Evolutionary conservation across 2,888 invertebrate genomes (phyloP).

Genomic region (Meghimatium bilineatum): DNA sequence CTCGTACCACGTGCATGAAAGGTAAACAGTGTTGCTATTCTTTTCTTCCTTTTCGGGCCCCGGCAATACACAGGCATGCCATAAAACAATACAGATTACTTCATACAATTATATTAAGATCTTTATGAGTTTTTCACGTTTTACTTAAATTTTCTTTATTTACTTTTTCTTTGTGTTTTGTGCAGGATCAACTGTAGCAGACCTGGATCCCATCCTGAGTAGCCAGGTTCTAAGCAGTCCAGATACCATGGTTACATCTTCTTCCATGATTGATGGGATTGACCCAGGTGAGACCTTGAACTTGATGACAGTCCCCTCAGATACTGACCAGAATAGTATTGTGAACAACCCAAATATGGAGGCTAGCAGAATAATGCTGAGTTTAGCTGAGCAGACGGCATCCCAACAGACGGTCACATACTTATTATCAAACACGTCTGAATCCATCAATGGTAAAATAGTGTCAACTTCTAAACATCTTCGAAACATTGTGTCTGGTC

Average conservation of each 20-base stretch:
- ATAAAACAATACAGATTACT: too few relatives aligned
- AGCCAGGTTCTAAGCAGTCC: slow-evolving; percentile 20
- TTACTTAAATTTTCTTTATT: not conserved
- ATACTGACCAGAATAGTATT: not conserved
- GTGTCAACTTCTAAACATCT: slow-evolving; percentile 2
- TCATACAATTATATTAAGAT: not conserved
- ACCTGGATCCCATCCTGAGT: slow-evolving; percentile 21
- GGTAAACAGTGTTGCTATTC: too few relatives aligned
- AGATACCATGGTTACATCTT: slow-evolving; percentile 27
- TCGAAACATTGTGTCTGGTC: not conserved
- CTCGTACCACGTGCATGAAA: too few relatives aligned
- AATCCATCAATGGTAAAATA: not conserved
- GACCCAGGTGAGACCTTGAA: slow-evolving; percentile 21
- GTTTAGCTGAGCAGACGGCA: slow-evolving; percentile 26
- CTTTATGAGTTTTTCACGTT: not conserved
- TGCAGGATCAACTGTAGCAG: slow-evolving; percentile 26
- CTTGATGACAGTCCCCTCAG: slow-evolving; percentile 8
- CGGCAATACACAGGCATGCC: too few relatives aligned
- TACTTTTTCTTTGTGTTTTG: not conserved
- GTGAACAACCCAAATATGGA: slow-evolving; percentile 28
- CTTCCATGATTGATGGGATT: slow-evolving; percentile 7
- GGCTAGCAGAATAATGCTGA: slow-evolving; percentile 44
- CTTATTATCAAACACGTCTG: not conserved
- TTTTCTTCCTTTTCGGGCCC: too few relatives aligned
- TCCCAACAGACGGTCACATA: not conserved